Conservation (phyloP, 2,797 vertebrate species). For the Poeciliopsis infans region DNA sequence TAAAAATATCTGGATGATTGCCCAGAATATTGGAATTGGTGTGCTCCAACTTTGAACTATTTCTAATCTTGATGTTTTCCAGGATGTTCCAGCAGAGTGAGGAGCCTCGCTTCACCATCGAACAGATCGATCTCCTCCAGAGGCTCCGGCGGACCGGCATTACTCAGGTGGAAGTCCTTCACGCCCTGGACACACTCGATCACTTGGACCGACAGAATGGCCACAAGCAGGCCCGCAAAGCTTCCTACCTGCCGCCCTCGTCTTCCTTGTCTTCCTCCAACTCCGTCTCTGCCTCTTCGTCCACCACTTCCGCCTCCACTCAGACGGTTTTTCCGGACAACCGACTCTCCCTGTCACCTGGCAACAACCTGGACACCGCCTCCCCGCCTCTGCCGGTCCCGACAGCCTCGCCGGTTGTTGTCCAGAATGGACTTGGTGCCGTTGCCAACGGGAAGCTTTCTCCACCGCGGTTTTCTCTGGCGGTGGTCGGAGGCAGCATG, state of each 20-base stretch:
- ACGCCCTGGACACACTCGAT: slow-evolving; percentile 95
- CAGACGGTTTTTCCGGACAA: slow-evolving; percentile 89
- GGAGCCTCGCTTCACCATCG: slow-evolving; percentile 99
- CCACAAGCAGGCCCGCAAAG: slow-evolving; percentile 87
- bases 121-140: slow-evolving; percentile 99
- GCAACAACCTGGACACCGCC: slow-evolving; percentile 89
- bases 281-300: slow-evolving; percentile 71
- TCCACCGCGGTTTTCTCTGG: slow-evolving; percentile 88
- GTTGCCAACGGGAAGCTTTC: slow-evolving; percentile 94
- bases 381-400: slow-evolving; percentile 82
- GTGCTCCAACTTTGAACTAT: background rate
- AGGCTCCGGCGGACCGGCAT: slow-evolving; percentile 93
- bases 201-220: slow-evolving; percentile 93
- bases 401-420: slow-evolving; percentile 77
- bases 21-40: background rate
- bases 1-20: background rate
- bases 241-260: slow-evolving; percentile 74
- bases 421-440: slow-evolving; percentile 87
- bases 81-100: slow-evolving; percentile 98
- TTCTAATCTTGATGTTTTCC: background rate
- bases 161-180: slow-evolving; percentile 93
- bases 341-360: slow-evolving; percentile 88
- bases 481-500: slow-evolving; percentile 77
- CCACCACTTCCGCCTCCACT: slow-evolving; percentile 89
- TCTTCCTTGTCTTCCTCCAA: slow-evolving; percentile 63